Conservation (phyloP, 1,140 invertebrate species). For the Lordiphosa collinella region DNA sequence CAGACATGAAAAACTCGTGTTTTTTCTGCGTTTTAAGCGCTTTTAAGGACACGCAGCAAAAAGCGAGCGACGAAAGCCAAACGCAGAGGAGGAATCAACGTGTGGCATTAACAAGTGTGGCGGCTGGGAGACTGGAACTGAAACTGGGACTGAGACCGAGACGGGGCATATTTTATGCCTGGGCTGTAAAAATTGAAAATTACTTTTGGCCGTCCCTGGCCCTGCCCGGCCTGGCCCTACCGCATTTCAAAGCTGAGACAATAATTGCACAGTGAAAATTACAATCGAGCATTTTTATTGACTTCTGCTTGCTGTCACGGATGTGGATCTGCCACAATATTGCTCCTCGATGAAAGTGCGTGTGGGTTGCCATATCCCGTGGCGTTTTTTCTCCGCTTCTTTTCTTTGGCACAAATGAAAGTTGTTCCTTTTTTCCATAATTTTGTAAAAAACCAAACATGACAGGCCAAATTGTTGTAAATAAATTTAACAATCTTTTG, state of each 20-base stretch:
- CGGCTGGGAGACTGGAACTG: conserved; percentile 5
- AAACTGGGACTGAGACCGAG: background rate
- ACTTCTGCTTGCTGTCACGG: conserved; percentile 37
- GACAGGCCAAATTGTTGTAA: conserved; percentile 33
- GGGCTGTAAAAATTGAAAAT: conserved; percentile 75
- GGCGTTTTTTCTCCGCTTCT: conserved; percentile 32
- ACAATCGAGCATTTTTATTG: conserved; percentile 73
- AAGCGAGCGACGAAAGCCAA: conserved; percentile 33
- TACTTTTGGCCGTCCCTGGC: conserved; percentile 42
- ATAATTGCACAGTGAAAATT: conserved; percentile 72
- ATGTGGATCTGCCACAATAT: conserved; percentile 10
- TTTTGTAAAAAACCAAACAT: conserved; percentile 9
- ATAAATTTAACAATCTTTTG: conserved; percentile 39
- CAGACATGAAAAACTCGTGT: conserved; percentile 72
- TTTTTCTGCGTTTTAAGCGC: conserved; percentile 43
- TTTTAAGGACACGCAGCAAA: conserved; percentile 66
- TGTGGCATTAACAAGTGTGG: conserved; percentile 58
- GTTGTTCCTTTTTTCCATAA: conserved; percentile 37
- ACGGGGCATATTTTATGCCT: conserved; percentile 51
- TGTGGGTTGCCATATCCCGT: conserved; percentile 56
- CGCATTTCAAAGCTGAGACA: conserved; percentile 73
- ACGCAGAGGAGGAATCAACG: conserved; percentile 22
- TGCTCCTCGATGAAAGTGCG: conserved; percentile 55
- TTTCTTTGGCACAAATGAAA: conserved; percentile 39
- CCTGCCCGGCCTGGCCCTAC: conserved; percentile 25